These are phyloP conservation scores for Chloebia gouldiae DNA, from an alignment of 2,113 vertebrate genomes.

Conservation along the genomic window DNA sequence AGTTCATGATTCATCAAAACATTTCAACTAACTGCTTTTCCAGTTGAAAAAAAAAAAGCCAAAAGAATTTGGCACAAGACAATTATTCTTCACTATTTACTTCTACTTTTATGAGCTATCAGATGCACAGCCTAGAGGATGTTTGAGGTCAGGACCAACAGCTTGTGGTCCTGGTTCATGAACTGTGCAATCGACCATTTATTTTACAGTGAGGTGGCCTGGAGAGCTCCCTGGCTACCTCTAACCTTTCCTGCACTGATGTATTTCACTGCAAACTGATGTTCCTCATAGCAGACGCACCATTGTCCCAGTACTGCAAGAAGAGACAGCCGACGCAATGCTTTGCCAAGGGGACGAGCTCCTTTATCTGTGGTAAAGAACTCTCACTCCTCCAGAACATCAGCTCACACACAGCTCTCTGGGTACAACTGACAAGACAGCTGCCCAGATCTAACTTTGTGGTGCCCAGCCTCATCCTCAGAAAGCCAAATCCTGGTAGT, in stretches of 20 bases:
- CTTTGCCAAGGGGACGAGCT: not conserved
- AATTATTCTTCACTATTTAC: not conserved
- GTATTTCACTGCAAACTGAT: not conserved
- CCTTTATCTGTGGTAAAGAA: not conserved
- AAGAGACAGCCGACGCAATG: not conserved
- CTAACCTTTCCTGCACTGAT: not conserved
- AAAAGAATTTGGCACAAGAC: not conserved
- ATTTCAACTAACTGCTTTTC: not conserved
- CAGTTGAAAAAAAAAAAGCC: not conserved
- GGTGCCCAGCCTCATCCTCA: not conserved
- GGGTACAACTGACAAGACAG: not conserved
- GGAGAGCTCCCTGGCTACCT: not conserved
- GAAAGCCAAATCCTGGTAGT: not conserved
- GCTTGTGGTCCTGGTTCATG: not conserved
- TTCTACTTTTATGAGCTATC: not conserved
- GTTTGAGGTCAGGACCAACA: not conserved
- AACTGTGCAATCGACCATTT: not conserved
- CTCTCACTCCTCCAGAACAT: not conserved
- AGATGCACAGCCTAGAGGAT: not conserved
- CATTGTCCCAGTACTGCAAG: not conserved
- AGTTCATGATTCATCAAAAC: not conserved
- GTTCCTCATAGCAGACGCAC: not conserved
- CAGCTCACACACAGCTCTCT: not conserved
- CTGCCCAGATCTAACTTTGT: not conserved
- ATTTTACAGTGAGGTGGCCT: not conserved